Conservation (phyloP, 2,113 vertebrate species). For the Vulpes ferrilata region DNA sequence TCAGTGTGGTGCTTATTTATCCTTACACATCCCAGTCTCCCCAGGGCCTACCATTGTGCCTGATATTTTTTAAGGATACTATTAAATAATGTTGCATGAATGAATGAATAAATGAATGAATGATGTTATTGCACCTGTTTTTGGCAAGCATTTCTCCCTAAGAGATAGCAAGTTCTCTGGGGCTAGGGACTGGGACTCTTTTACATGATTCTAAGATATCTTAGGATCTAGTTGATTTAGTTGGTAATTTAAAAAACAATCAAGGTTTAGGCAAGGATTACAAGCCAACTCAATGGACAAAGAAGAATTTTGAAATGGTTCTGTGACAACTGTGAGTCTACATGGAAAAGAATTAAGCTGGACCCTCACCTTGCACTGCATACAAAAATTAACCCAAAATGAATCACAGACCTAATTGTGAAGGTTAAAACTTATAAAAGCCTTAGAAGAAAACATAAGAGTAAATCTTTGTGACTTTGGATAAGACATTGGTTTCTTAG, state of each 20-base stretch:
- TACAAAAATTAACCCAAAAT: not conserved
- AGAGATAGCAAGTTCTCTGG: slow-evolving; percentile 13
- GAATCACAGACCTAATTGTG: not conserved
- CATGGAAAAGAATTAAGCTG: not conserved
- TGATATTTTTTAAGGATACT: not conserved
- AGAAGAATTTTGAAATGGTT: slow-evolving; percentile 27
- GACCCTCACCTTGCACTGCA: not conserved
- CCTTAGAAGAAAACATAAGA: not conserved
- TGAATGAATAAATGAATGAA: slow-evolving; percentile 18
- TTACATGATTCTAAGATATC: slow-evolving; percentile 9
- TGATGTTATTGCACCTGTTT: not conserved
- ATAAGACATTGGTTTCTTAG: not conserved
- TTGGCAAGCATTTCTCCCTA: not conserved
- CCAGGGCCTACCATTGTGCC: not conserved
- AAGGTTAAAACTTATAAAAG: not conserved
- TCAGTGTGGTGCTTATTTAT: not conserved
- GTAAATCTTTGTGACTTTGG: not conserved
- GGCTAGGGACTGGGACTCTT: not conserved
- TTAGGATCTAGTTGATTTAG: not conserved
- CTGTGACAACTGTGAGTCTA: not conserved
- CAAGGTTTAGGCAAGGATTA: not conserved
- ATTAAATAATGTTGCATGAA: not conserved
- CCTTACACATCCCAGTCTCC: not conserved
- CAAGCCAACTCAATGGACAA: not conserved
- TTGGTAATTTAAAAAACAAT: not conserved